These are phyloP conservation scores for Ataeniobius toweri DNA, from an alignment of 2,797 vertebrate genomes.

Conservation along the genomic window DNA sequence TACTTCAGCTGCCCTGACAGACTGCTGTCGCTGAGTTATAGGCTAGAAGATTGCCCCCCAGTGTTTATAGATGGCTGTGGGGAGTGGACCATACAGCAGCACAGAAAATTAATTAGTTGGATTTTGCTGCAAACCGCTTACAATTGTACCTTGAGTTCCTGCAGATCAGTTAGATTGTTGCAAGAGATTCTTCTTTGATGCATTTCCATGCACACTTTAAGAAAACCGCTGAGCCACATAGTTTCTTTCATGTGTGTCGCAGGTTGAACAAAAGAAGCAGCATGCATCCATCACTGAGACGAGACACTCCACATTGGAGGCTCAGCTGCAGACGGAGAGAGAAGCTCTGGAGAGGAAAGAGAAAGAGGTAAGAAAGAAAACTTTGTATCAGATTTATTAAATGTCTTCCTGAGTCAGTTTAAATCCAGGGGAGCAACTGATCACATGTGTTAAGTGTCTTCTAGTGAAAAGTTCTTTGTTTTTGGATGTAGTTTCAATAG, in stretches of 20 bases:
- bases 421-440: neutral
- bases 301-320: conserved; percentile 85
- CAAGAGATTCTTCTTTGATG: conserved; percentile 3
- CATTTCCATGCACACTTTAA: conserved; percentile 21
- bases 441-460: neutral
- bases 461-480: neutral
- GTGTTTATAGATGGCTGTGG: conserved; percentile 42
- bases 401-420: neutral
- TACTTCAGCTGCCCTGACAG: conserved; percentile 34
- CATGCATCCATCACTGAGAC: conserved; percentile 79
- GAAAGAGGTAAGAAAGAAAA: conserved; percentile 86
- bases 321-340: conserved; percentile 92
- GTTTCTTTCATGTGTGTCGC: conserved; percentile 42
- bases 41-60: conserved; percentile 65
- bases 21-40: conserved; percentile 43
- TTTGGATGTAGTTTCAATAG: too few relatives aligned
- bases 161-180: neutral
- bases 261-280: conserved; percentile 88
- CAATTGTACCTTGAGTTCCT: neutral
- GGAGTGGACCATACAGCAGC: conserved; percentile 23
- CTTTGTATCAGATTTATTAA: neutral
- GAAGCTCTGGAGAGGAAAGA: conserved; percentile 97
- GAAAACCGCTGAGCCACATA: conserved; percentile 30
- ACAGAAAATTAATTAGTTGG: conserved; percentile 2
- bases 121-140: neutral